Conservation (phyloP, 2,113 vertebrate species). For the Glaucomys volans region DNA sequence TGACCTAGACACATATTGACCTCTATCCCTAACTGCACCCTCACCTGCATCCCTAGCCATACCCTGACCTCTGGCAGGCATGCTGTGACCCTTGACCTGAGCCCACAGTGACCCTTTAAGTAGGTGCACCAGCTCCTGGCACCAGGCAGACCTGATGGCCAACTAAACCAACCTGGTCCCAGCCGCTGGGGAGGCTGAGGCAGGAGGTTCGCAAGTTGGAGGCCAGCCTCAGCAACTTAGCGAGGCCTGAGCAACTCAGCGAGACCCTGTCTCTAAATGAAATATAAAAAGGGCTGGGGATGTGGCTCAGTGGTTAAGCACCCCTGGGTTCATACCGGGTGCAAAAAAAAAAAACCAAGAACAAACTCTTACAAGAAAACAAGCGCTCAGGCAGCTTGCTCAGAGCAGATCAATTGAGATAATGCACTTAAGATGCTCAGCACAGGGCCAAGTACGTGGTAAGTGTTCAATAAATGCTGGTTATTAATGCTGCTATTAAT, state of each 20-base stretch:
- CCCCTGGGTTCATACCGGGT: too few relatives aligned
- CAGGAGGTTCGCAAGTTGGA: too few relatives aligned
- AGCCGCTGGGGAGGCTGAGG: too few relatives aligned
- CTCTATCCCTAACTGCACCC: neutral
- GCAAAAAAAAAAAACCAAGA: too few relatives aligned
- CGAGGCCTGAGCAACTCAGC: too few relatives aligned
- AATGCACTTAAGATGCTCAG: slow-evolving; percentile 45
- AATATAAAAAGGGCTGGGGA: too few relatives aligned
- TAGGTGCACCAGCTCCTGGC: neutral
- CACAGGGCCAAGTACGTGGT: neutral
- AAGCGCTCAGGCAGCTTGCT: slow-evolving; percentile 1
- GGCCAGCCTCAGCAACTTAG: too few relatives aligned
- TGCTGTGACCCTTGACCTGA: neutral
- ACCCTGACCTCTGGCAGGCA: neutral
- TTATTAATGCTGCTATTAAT: slow-evolving; percentile 69
- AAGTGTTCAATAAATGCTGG: slow-evolving; percentile 57
- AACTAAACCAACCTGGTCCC: neutral
- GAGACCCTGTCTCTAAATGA: too few relatives aligned
- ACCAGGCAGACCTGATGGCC: neutral
- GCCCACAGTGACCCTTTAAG: neutral
- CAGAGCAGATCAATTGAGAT: slow-evolving; percentile 48
- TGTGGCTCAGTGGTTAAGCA: too few relatives aligned
- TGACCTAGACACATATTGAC: neutral
- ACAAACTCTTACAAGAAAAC: slow-evolving; percentile 47
- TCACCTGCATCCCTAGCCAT: too few relatives aligned